Base-by-base conservation (phyloP, 2,888 invertebrate species). In the Glaucopsyche alexis region DNA sequence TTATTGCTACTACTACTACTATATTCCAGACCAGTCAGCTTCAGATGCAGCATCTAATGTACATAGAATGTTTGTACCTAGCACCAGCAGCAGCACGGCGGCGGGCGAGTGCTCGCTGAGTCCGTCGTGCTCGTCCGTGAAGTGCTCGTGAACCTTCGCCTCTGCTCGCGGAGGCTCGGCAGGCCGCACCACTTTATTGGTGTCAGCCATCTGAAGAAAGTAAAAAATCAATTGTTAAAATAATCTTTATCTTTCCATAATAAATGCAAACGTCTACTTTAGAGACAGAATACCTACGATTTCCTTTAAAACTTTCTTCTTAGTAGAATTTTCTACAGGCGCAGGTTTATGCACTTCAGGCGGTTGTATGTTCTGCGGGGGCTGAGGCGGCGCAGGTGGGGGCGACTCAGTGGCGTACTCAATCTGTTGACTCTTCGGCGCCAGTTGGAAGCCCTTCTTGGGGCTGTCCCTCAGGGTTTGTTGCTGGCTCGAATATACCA, bases 71-170 rank as follows among this genome's bases (percentile, higher is more conserved):
- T 4, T 6, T 6, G 19, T 86, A 94, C 96, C 97, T 79, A 97
- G 89, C 47, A 96, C 95, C 52, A 97, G 92, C 9, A 97, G 96
- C 79, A 97, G 92, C 70, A 97, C 94, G 9, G 97, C 97, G 73
- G 97, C 97, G 71, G 95, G 95, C 38, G 97, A 97, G 73, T 94
- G 95, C 81, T 95, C 95, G 76, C 95, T 94, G 75, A 94, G 93
- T 0, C 95, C 96, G 85, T 95, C 96, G 80, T 89, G 94, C 81
- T 93, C 94, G 72, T 90, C 90, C 73, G 81, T 78, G 78, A 85
- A 86, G 78, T 86, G 87, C 77, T 87, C 88, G 75, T 85, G 87
- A 19, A 86, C 76, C 71, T 75, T 76, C 49, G 40, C 74, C 74
- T 73, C 76, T 67, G 73, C 71, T 40, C 45, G 73, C 64, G 67